Conservation (phyloP, 2,888 invertebrate species). For the Drosophila robusta region DNA sequence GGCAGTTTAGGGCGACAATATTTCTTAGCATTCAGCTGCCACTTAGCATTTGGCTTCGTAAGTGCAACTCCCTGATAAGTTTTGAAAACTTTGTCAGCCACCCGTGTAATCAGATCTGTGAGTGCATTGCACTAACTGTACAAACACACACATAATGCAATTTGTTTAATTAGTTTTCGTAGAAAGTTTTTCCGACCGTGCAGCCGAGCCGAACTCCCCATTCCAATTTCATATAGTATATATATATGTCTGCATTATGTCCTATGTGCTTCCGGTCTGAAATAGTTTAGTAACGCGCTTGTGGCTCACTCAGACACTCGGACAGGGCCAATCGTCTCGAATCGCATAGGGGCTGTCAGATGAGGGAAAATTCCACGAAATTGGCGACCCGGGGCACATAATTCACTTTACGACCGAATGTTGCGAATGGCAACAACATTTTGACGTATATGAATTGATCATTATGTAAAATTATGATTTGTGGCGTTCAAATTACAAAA, state of each 20-base stretch:
- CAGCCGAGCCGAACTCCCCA: too few relatives aligned
- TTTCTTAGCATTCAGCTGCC: neutral
- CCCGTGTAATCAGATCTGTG: slow-evolving; percentile 51
- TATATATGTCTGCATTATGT: slow-evolving; percentile 31
- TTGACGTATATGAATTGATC: slow-evolving; percentile 81
- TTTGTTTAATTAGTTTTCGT: slow-evolving; percentile 74
- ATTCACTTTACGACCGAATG: slow-evolving; percentile 48
- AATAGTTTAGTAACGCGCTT: slow-evolving; percentile 34
- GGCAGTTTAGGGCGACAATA: neutral
- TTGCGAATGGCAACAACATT: slow-evolving; percentile 44
- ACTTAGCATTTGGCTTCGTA: neutral
- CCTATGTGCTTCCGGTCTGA: slow-evolving; percentile 39
- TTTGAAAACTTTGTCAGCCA: slow-evolving; percentile 10
- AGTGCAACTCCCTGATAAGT: neutral
- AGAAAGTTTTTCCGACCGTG: slow-evolving; percentile 44
- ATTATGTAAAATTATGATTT: slow-evolving; percentile 82
- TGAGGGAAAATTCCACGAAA: slow-evolving; percentile 47
- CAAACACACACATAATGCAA: slow-evolving; percentile 53
- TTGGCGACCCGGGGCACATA: slow-evolving; percentile 52
- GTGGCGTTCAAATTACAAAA: slow-evolving; percentile 80
- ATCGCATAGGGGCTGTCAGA: slow-evolving; percentile 33
- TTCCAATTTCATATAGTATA: neutral
- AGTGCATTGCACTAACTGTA: slow-evolving; percentile 45
- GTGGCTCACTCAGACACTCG: slow-evolving; percentile 12
- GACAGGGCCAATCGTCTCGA: slow-evolving; percentile 35